Evolutionary conservation across 2,797 vertebrate species (phyloP).

Genomic region (Lagocephalus sceleratus): DNA sequence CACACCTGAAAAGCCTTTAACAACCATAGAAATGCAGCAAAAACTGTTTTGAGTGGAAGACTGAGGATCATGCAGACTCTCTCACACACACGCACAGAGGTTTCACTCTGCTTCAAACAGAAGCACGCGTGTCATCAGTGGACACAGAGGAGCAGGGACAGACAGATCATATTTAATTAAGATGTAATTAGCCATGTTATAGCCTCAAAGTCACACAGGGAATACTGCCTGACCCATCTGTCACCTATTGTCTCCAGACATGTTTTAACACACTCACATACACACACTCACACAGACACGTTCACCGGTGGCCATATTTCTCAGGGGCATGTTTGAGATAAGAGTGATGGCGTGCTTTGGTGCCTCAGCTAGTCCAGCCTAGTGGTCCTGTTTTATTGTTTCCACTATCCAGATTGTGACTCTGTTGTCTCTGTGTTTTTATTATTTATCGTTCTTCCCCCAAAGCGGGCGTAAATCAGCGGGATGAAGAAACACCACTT

Average conservation of each 20-base stretch:
- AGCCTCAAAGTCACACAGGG: conserved; percentile 52
- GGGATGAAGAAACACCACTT: conserved; percentile 7
- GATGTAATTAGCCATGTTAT: conserved; percentile 62
- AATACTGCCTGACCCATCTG: conserved; percentile 62
- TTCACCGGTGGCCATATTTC: conserved; percentile 31
- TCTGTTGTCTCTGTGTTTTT: background rate
- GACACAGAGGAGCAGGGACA: conserved; percentile 31
- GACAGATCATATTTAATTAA: conserved; percentile 69
- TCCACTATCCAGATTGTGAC: no score
- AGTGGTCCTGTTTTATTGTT: background rate
- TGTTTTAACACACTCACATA: conserved; percentile 18
- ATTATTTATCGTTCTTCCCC: conserved; percentile 2
- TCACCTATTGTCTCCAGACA: conserved; percentile 33
- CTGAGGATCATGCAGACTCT: background rate
- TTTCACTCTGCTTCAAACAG: conserved; percentile 2
- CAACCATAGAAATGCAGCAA: background rate
- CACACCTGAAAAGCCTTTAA: background rate
- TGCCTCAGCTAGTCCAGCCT: conserved; percentile 10
- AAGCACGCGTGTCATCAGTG: conserved; percentile 20
- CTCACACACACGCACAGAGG: background rate
- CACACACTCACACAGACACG: conserved; percentile 3
- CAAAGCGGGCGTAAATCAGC: background rate
- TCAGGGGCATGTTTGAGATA: conserved; percentile 44
- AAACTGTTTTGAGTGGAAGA: background rate
- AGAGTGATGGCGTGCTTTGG: conserved; percentile 41